Evolutionary conservation across 2,113 vertebrate genomes (phyloP), one percentile per base, ranked within the genome.

Genomic region (Hyperopisus bebe): DNA sequence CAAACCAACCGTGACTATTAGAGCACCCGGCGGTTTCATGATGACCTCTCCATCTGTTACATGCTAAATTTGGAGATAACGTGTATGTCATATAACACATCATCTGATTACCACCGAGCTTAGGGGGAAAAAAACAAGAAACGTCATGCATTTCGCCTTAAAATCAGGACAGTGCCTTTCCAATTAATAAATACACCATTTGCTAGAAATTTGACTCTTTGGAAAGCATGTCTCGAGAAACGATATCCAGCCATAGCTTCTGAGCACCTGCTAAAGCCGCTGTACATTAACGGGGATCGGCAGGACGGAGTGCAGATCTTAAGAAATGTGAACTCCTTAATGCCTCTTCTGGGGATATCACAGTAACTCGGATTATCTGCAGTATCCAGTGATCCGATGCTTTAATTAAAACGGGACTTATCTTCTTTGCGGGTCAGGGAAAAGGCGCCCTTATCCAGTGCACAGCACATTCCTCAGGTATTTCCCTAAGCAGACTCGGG

Each of bases 351-450:
- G 88, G 90, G 91, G 90, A 89, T 92, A 93, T 92, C 90, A 24
- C 82, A 74, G 48, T 91, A 87, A 92, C 91, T 91, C 13, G 89
- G 91, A 94, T 93, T 92, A 94, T 92, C 90, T 87, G 92, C 90
- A 84, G 47, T 88, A 87, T 66, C 55, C 91, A 88, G 89, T 90
- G 82, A 90, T 92, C 86, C 83, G 80, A 74, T 51, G 70, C 86
- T 94, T 93, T 93, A 92, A 94, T 94, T 94, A 92, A 92, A 93
- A 92, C 89, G 66, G 15, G 88, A 90, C 90, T 92, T 89, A 93
- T 94, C 86, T 90, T 91, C 86, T 91, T 90, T 90, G 88, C n/a
- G 88, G 87, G 91, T 90, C 80, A 91, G 48, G 86, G 89, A 88
- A 47, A 51, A 51, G 44, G 90, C 74, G 87, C 90, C 86, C 77